Base-by-base conservation (phyloP, 2,888 invertebrate species). In the Pristionchus japonicus region DNA sequence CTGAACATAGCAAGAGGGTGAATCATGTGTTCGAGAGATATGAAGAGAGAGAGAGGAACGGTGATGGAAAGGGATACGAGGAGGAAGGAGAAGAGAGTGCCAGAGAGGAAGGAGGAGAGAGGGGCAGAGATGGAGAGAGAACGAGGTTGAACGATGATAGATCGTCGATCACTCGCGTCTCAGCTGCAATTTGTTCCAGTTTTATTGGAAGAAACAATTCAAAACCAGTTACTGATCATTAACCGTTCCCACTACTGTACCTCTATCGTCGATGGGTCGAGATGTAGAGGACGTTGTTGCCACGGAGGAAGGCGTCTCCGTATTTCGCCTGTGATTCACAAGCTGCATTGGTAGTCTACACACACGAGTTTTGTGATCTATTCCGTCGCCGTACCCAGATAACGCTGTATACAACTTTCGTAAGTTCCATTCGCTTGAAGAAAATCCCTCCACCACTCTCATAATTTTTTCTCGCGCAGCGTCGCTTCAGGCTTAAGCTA, bases 281-380 rank as follows among this genome's bases (percentile, higher is more conserved):
- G 87, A 93, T 93, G 91, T 93, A 93, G 86, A 93, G 92, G n/a
- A 93, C 93, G 89, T 99, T 99, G 95, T 99, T 99, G 70, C 99
- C 99, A 91, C 99, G 96, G 92, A 99, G 99, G 95, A 99, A 99
- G 0, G 99, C 98, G 96, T 99, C 99, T 0, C 99, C 99, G 95
- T 99, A 99, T 95, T 99, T 99, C 95, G 98, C 98, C 95, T 99
- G 99, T n/a, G n/a, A n/a, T n/a, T 34, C 91, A 86, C n/a, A n/a
- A n/a, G n/a, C n/a, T n/a, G n/a, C n/a, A n/a, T n/a, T n/a, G n/a
- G n/a, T n/a, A n/a, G n/a, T n/a, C n/a, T n/a, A n/a, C n/a, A n/a
- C n/a, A n/a, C n/a, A n/a, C n/a, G n/a, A n/a, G n/a, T n/a, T n/a
- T n/a, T n/a, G n/a, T n/a, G n/a, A n/a, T n/a, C n/a, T n/a, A n/a